Base-by-base conservation (phyloP, 2,113 vertebrate species). In the Thomomys bottae region DNA sequence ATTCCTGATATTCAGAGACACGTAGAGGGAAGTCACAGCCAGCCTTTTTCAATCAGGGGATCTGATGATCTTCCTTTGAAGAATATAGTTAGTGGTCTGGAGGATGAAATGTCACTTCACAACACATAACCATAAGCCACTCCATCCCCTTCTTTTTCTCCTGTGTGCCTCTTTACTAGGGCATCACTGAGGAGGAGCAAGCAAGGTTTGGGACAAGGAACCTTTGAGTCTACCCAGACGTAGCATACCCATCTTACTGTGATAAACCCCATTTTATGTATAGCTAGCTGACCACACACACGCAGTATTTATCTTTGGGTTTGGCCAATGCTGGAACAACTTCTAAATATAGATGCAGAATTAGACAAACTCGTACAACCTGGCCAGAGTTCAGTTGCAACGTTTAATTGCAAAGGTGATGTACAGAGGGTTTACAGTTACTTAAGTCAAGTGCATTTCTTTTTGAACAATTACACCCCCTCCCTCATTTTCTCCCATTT, bases 281-380 rank as follows among this genome's bases (percentile, higher is more conserved):
- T 77, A 82, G 66, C 71, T 88, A 67, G 64, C 76, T 38, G 57
- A 86, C 67, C 54, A n/a, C 82, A 70, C 81, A 45, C 6, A 23
- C n/a, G 73, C 96, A 96, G 20, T 80, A 61, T 95, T 95, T 92
- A 79, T 81, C 92, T 94, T 94, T 67, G 64, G 79, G 88, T 90
- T 87, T 18, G 0, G 87, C 91, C 82, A 63, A 70, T 64, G 30
- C 91, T 92, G 66, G 84, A 95, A 88, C 68, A 77, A 23, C 81
- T 90, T 94, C 96, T 95, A 94, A 94, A 93, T 92, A 8, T 0
- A 97, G 94, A 95, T 28, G 61, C 68, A 87, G 66, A 36, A 80
- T 73, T 95, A 96, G 94, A 94, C 86, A 88, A 82, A 96, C 91
- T 91, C 97, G 67, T 80, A 45, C 84, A 89, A 49, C 84, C 92